Conservation (phyloP, 2,888 invertebrate species). For the Hirtodrosophila trivittata region DNA sequence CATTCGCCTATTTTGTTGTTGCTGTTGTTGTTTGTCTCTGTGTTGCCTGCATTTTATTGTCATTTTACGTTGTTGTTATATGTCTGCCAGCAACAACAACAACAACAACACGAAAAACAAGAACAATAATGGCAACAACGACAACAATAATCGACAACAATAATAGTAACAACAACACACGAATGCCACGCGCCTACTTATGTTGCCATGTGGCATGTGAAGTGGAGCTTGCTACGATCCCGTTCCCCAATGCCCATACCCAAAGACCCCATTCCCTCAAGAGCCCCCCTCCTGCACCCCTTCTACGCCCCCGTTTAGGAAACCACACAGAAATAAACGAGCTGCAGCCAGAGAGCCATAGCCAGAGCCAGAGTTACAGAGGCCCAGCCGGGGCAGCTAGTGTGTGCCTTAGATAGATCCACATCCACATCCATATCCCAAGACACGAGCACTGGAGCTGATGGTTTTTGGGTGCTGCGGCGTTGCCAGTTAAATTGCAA, state of each 20-base stretch:
- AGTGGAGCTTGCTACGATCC: conserved; percentile 63
- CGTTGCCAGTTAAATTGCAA: conserved; percentile 77
- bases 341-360: conserved; percentile 7
- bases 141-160: conserved; percentile 78
- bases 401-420: conserved; percentile 59
- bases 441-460: conserved; percentile 21
- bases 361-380: conserved; percentile 15
- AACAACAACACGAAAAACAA: conserved; percentile 21
- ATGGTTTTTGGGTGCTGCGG: conserved; percentile 56
- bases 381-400: conserved; percentile 27
- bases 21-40: conserved; percentile 33
- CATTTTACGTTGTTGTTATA: conserved; percentile 73
- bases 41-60: conserved; percentile 65
- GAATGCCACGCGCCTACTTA: conserved; percentile 82
- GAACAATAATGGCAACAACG: conserved; percentile 44
- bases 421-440: conserved; percentile 34
- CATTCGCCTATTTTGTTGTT: conserved; percentile 56
- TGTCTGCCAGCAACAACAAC: conserved; percentile 53
- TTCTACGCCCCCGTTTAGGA: conserved; percentile 1
- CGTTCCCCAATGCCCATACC: conserved; percentile 27
- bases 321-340: conserved; percentile 64
- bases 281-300: not conserved
- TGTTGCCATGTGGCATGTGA: conserved; percentile 79
- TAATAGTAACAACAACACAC: conserved; percentile 80
- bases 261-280: not conserved